Base-by-base conservation (phyloP, 2,888 invertebrate species). In the Biston stratarius region DNA sequence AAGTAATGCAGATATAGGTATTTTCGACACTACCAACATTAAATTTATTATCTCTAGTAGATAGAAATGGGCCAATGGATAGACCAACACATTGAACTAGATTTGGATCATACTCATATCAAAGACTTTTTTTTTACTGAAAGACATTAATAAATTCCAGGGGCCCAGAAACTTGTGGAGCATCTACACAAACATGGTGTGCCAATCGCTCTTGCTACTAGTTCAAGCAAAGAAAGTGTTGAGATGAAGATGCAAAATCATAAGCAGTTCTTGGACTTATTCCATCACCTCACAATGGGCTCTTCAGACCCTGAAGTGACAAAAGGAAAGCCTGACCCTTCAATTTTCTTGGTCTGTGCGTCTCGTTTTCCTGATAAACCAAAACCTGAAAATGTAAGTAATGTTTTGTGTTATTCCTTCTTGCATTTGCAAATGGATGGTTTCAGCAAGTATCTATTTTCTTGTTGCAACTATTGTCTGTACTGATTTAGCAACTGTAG, bases 181-280 rank as follows among this genome's bases (percentile, higher is more conserved):
- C 98, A 99, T 87, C 91, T 99, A 48, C 93, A 96, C 77, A 91
- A 91, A 0, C 92, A 96, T 61, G 95, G 96, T 9, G 93, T 99
- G 48, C 98, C 98, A 0, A 96, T 98, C 60, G 97, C 97, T 8
- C 92, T 99, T 67, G 98, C 98, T 3, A 98, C 98, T 0, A 98
- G 98, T 67, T 97, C 98, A 0, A 95, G 96, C 42, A 88, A 94
- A 72, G 95, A 96, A 1, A 96, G 96, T 88, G 97, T 96, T 61
- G 94, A 95, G 5, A 82, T 96, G 59, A 97, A 97, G 88, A 95
- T 96, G 72, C 88, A 93, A 59, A 93, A 95, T 61, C 95, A 97
- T 79, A 95, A 96, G 79, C 94, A 96, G 34, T 85, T 97, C 33
- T 95, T 97, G 71, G 79, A 87, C 0, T 81, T 96, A 15, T 97